Evolutionary conservation across 1,140 invertebrate species (phyloP).

Genomic region (Nylanderia fulva): DNA sequence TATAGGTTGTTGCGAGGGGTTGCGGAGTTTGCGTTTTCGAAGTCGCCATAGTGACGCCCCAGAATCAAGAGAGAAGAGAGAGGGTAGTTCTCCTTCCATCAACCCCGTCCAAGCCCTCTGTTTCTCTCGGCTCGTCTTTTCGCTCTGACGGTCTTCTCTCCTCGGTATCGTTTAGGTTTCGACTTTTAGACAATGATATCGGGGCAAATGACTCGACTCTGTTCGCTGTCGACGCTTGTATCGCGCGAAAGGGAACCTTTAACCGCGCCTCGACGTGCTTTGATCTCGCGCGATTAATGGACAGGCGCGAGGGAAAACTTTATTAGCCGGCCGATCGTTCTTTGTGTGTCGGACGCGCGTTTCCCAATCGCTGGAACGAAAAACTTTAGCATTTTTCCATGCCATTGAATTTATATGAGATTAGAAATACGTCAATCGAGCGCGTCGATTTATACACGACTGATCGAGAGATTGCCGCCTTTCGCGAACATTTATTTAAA

Average conservation of each 20-base stretch:
- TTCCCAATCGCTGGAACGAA: neutral
- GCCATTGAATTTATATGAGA: conserved; percentile 1
- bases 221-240: neutral
- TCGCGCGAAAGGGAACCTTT: neutral
- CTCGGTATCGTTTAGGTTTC: conserved; percentile 8
- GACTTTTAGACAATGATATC: conserved; percentile 29
- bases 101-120: neutral
- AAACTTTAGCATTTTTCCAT: conserved; percentile 26
- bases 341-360: conserved; percentile 12
- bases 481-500: neutral
- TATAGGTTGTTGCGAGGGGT: conserved; percentile 3
- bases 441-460: neutral
- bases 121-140: neutral
- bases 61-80: conserved; percentile 46
- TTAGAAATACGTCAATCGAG: conserved; percentile 17
- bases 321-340: conserved; percentile 20
- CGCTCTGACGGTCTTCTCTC: neutral
- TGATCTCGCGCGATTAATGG: conserved; percentile 48
- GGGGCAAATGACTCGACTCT: conserved; percentile 23
- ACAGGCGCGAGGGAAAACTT: conserved; percentile 33
- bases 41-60: conserved; percentile 73
- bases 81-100: too few species aligned
- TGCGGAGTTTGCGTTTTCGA: conserved; percentile 21
- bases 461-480: neutral
- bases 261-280: conserved; percentile 14